Evolutionary conservation across 2,888 invertebrate species (phyloP).

Genomic region (Muschampia plurimacula): DNA sequence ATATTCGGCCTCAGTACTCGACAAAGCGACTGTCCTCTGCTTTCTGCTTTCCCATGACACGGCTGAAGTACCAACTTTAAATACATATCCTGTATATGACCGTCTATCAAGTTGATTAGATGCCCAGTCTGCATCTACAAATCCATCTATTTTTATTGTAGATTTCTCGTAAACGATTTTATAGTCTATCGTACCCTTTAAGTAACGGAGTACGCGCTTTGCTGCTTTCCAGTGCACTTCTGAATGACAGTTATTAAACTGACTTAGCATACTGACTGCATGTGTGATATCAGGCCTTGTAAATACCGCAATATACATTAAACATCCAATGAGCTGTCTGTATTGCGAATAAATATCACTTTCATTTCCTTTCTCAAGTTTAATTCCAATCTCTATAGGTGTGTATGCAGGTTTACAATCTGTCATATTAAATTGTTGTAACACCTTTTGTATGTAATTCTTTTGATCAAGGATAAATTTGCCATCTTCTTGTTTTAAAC

Average conservation of each 20-base stretch:
- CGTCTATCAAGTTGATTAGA: neutral
- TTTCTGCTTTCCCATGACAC: slow-evolving; percentile 3
- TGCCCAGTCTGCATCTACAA: neutral
- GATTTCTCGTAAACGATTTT: neutral
- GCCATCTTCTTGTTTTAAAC: neutral
- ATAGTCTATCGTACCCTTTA: neutral
- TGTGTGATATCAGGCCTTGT: neutral
- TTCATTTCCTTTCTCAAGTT: neutral
- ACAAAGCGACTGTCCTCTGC: slow-evolving; percentile 4
- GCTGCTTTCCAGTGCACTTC: slow-evolving; percentile 3
- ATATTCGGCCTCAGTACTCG: slow-evolving; percentile 8
- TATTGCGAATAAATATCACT: neutral
- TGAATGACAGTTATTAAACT: neutral
- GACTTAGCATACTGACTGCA: neutral
- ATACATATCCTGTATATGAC: slow-evolving; percentile 3
- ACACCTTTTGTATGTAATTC: neutral
- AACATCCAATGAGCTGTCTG: neutral
- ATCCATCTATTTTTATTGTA: neutral
- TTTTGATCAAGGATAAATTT: neutral
- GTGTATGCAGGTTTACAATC: slow-evolving; percentile 1
- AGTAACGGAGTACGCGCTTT: neutral
- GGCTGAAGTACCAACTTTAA: neutral
- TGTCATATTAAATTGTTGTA: neutral
- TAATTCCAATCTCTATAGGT: neutral
- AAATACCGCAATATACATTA: neutral